phyloP scores from a whole-genome alignment of 64 coral and sea anemone species.

The Montipora cactus region DNA sequence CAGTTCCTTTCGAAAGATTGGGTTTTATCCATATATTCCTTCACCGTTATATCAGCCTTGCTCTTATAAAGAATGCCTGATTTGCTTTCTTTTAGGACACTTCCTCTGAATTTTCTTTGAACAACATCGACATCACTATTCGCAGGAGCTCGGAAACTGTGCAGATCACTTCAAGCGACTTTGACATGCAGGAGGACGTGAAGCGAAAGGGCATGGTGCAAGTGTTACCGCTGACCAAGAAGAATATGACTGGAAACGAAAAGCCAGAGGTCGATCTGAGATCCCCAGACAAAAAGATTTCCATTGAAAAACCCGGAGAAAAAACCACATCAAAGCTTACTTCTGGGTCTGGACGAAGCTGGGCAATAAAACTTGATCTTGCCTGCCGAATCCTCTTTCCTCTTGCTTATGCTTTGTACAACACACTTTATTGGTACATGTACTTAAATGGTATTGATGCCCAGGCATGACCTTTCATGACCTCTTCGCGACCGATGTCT shows the following conservation, averaged over 20 bases:
- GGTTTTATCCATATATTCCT: no score
- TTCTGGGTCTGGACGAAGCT: not conserved
- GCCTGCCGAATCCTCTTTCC: slow-evolving; percentile 7
- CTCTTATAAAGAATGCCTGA: no score
- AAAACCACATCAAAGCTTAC: not conserved
- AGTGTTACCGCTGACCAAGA: not conserved
- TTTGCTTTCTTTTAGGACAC: no score
- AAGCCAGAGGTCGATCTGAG: no score
- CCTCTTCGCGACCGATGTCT: no score
- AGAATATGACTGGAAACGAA: not conserved
- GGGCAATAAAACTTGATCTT: not conserved
- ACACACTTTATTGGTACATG: not conserved
- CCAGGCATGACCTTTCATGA: not conserved
- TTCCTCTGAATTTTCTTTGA: not conserved
- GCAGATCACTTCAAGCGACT: not conserved
- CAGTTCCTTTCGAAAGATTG: no score
- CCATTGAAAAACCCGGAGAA: not conserved
- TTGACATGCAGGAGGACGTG: not conserved
- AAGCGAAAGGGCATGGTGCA: not conserved
- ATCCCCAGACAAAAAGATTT: no score
- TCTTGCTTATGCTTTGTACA: not conserved
- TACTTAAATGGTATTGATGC: slow-evolving; percentile 4
- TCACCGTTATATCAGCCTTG: no score
- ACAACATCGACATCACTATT: not conserved
- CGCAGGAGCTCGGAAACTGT: not conserved